Base-by-base conservation (phyloP, 2,888 invertebrate species). In the Ephialtes manifestator region DNA sequence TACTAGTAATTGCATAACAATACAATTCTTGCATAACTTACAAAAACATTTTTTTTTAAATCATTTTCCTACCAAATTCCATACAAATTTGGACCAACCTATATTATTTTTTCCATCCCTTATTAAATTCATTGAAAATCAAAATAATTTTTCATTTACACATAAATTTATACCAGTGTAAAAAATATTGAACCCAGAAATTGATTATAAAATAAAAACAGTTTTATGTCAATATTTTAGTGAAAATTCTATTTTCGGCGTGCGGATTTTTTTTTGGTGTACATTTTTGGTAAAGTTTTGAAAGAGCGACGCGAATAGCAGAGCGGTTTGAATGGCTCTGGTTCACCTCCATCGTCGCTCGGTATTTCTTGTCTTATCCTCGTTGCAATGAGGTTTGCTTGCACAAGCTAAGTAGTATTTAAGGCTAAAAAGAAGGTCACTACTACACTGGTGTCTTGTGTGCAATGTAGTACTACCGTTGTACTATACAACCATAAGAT, bases 361-460 rank as follows among this genome's bases (percentile, higher is more conserved):
- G 53, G 24, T 15, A 11, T 18, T 31, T 46, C 63, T 43, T 71
- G 10, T 43, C 4, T 76, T 24, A 53, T 75, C 39, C 31, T 43
- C 58, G 28, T 68, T 60, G 65, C 71, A 81, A 82, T 75, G 71
- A 55, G 53, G 78, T 71, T 82, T 71, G 83, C 84, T 88, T 87
- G 87, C 85, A 85, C 85, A 86, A 87, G 78, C 76, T 72, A 80
- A 81, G 85, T 83, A 85, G 55, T 87, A 85, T 88, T 81, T 81
- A 71, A 82, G 81, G 70, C 87, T 87, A 83, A 88, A 39, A 55
- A 55, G 55, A 89, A 89, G 89, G 87, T 88, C 87, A 85, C 86
- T 83, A 85, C 83, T 88, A 87, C 83, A 80, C 63, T 77, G 72
- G 76, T 60, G 43, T 60, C 60, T 51, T 51, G 74, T 65, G 72